Evolutionary conservation across 2,888 invertebrate species (phyloP).

Genomic region (Mesorhabditis belari): DNA sequence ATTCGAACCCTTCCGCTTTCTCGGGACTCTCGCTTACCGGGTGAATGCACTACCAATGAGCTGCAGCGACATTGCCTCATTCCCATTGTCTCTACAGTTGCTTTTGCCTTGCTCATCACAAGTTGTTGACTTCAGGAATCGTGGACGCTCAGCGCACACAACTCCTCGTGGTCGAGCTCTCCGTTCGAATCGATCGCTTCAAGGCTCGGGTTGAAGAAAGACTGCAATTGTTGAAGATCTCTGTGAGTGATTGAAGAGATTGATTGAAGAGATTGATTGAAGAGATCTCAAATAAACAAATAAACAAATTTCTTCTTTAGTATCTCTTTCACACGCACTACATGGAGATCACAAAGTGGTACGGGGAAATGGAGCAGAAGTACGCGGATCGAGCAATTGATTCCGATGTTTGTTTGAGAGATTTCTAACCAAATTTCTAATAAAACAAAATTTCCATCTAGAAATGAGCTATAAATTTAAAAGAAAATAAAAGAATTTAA

Average conservation of each 20-base stretch:
- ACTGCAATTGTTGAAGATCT: not conserved
- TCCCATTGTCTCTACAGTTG: too few relatives aligned
- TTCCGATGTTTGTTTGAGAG: too few relatives aligned
- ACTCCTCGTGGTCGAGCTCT: not conserved
- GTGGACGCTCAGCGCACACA: not conserved
- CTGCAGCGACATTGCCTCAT: too few relatives aligned
- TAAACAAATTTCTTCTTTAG: slow-evolving; percentile 22
- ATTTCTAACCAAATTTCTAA: too few relatives aligned
- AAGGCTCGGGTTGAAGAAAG: not conserved
- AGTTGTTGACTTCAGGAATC: too few relatives aligned
- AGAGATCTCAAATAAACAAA: not conserved
- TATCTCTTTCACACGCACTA: slow-evolving; percentile 44
- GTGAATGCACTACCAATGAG: too few relatives aligned
- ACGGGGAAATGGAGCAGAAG: slow-evolving; percentile 39
- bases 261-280: not conserved
- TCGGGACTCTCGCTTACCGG: too few relatives aligned
- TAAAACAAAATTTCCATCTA: too few relatives aligned
- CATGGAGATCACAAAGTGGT: slow-evolving; percentile 49
- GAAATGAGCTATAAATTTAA: too few relatives aligned
- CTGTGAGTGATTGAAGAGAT: not conserved
- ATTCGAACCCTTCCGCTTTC: too few relatives aligned
- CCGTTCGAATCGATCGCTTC: not conserved
- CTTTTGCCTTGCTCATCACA: too few relatives aligned
- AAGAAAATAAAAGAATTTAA: too few relatives aligned
- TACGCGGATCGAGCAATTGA: slow-evolving; percentile 27